Percentiles rank a stretch among this genome's conserved stretches.
phyloP scores from a whole-genome alignment of 2,113 vertebrate genomes.

The Mesocricetus auratus region DNA sequence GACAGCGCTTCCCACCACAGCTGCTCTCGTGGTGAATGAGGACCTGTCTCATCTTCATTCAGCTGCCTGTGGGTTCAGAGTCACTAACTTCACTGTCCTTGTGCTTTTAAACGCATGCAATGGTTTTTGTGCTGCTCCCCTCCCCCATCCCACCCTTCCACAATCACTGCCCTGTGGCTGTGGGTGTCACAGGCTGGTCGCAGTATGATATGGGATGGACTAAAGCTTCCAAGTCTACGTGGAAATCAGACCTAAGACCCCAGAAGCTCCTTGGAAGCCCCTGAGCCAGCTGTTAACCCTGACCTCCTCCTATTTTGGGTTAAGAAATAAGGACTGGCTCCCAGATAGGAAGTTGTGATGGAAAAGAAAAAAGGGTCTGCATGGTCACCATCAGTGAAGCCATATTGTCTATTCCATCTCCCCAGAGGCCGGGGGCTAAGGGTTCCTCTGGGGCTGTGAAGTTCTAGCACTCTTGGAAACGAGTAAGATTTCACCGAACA shows the following conservation, averaged over 20 bases:
- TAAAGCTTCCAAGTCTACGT: background rate
- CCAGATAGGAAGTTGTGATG: background rate
- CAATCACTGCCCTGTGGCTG: background rate
- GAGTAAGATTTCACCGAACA: background rate
- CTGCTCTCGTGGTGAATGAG: background rate
- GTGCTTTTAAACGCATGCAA: background rate
- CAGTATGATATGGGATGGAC: background rate
- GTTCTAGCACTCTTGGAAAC: background rate
- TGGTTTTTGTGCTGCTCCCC: background rate
- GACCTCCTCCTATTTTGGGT: background rate
- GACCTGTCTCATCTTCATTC: background rate
- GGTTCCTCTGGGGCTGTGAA: background rate
- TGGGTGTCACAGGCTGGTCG: background rate
- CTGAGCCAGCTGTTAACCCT: background rate
- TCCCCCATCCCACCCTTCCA: background rate
- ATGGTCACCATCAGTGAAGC: fast-evolving
- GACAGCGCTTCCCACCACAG: background rate
- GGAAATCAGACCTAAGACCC: constrained; percentile 20
- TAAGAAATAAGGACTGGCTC: background rate
- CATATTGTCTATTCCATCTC: background rate
- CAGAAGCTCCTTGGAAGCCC: background rate
- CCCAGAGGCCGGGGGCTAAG: background rate
- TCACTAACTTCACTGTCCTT: background rate
- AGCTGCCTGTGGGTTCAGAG: background rate
- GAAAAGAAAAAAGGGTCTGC: background rate